These are phyloP conservation scores for Ateles fusciceps DNA, from an alignment of 2,797 vertebrate species.

Conservation along the genomic window DNA sequence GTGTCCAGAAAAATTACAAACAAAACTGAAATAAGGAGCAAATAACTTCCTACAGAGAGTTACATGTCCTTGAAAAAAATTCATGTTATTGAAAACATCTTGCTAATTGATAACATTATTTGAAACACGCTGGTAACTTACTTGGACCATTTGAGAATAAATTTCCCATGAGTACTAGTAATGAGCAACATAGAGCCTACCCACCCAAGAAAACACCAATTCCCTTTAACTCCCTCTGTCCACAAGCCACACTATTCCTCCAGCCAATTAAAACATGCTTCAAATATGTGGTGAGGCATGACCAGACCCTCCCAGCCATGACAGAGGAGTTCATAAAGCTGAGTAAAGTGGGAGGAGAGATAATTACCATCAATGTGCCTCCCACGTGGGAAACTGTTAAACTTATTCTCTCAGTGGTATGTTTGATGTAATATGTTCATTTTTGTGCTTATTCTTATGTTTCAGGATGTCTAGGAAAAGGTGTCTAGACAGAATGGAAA, in stretches of 20 bases:
- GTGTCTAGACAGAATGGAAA: slow-evolving; percentile 79
- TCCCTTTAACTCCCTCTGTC: not conserved
- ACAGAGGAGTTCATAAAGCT: not conserved
- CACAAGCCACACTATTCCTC: not conserved
- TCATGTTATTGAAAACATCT: not conserved
- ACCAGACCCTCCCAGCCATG: not conserved
- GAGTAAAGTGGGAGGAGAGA: slow-evolving; percentile 46
- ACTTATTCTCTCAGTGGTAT: slow-evolving; percentile 52
- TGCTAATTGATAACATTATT: not conserved
- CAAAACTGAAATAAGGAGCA: not conserved
- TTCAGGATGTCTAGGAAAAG: slow-evolving; percentile 73
- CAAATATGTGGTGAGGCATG: slow-evolving; percentile 28
- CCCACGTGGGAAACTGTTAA: slow-evolving; percentile 65
- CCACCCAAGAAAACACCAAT: not conserved
- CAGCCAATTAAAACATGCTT: slow-evolving; percentile 53
- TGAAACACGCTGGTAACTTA: not conserved
- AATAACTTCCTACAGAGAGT: not conserved
- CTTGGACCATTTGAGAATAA: not conserved
- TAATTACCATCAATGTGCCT: slow-evolving; percentile 66
- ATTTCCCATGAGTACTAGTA: not conserved
- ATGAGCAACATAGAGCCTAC: not conserved
- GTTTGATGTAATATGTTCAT: slow-evolving; percentile 70
- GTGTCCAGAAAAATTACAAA: not conserved
- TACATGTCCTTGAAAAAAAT: not conserved
- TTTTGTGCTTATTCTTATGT: slow-evolving; percentile 61